A percentile compares a stretch with the other conserved stretches of the same genome.
Evolutionary conservation across 2,888 invertebrate genomes (phyloP).

Genomic region (Zygogramma bicolorata): DNA sequence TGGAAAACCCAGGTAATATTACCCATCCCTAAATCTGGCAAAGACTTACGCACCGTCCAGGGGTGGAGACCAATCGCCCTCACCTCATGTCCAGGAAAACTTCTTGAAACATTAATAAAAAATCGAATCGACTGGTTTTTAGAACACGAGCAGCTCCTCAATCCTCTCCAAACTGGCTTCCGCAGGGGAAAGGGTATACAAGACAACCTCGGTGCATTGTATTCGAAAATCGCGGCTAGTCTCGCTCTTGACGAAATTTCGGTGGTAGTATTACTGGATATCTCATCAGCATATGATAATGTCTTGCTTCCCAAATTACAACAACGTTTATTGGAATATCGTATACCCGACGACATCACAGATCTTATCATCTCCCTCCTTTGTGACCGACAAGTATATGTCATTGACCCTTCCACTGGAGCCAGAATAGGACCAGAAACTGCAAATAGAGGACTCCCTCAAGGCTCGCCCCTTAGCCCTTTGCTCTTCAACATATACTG

Average conservation of each 20-base stretch:
- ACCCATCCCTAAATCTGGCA: not conserved
- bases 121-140: conserved; percentile 11
- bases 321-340: not conserved
- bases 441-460: conserved; percentile 2
- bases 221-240: not conserved
- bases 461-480: conserved; percentile 5
- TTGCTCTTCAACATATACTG: conserved; percentile 2
- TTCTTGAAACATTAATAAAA: conserved; percentile 4
- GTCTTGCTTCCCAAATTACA: not conserved
- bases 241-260: not conserved
- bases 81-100: not conserved
- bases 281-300: conserved; percentile 8
- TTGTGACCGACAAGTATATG: not conserved
- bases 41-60: not conserved
- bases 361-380: not conserved
- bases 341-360: not conserved
- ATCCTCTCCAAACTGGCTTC: not conserved
- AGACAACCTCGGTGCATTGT: not conserved
- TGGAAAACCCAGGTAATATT: not conserved
- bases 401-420: not conserved
- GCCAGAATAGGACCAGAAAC: not conserved
- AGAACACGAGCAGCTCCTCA: not conserved
- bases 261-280: not conserved
- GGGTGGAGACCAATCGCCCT: conserved; percentile 8
- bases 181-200: not conserved